Evolutionary conservation across 2,888 invertebrate species (phyloP).

Genomic region (Lampropteryx suffumata): DNA sequence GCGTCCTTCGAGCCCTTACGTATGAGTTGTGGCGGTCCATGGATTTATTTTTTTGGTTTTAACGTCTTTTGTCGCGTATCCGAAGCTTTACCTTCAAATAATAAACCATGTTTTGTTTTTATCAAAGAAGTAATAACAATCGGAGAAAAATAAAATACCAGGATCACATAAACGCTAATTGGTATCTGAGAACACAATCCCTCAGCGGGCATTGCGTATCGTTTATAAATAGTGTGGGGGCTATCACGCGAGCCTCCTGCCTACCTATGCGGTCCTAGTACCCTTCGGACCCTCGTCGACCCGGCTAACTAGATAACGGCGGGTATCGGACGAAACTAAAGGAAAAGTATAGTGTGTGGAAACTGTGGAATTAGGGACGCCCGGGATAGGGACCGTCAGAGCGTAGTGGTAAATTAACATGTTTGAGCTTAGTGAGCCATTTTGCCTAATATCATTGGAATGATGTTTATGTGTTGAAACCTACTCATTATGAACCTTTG

Average conservation of each 20-base stretch:
- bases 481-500: too few relatives aligned
- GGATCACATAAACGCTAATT: conserved; percentile 69
- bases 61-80: conserved; percentile 30
- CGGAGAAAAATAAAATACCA: conserved; percentile 40
- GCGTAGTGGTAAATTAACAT: conserved; percentile 55
- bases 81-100: neutral
- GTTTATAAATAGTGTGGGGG: conserved; percentile 64
- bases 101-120: too few relatives aligned
- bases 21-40: conserved; percentile 38
- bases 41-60: conserved; percentile 36
- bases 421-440: conserved; percentile 42
- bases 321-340: conserved; percentile 76
- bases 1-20: conserved; percentile 28
- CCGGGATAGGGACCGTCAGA: conserved; percentile 19
- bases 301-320: conserved; percentile 80
- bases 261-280: conserved; percentile 33
- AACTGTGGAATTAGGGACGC: conserved; percentile 64
- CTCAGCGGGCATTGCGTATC: conserved; percentile 63
- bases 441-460: conserved; percentile 5
- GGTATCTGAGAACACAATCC: conserved; percentile 69
- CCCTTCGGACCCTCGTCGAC: conserved; percentile 77
- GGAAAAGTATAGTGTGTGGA: conserved; percentile 74
- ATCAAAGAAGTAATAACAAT: conserved; percentile 34
- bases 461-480: conserved; percentile 10
- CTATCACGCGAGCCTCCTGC: conserved; percentile 61